Evolutionary conservation across 2,888 invertebrate species (phyloP).

Genomic region (Limnephilus marmoratus): DNA sequence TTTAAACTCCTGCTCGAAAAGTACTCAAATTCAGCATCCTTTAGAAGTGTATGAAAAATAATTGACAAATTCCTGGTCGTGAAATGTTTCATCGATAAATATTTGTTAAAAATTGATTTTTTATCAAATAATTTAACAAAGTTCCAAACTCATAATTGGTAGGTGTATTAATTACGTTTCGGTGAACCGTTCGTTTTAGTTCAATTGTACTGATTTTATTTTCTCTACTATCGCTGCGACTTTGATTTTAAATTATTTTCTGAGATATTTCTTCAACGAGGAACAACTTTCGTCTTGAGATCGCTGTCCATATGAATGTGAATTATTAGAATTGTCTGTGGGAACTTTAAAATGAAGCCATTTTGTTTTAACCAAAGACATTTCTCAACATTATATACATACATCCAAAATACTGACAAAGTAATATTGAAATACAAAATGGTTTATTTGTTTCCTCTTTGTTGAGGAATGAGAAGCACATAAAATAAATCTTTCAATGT

Average conservation of each 20-base stretch:
- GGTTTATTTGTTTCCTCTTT: neutral
- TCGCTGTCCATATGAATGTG: neutral
- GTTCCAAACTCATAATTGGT: neutral
- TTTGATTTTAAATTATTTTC: neutral
- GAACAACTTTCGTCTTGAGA: neutral
- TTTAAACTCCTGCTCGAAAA: neutral
- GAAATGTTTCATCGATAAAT: neutral
- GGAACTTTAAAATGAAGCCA: neutral
- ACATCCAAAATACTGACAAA: neutral
- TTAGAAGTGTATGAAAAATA: slow-evolving; percentile 1
- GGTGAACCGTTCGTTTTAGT: neutral
- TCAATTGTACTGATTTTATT: neutral
- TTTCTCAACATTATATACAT: neutral
- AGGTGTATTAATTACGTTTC: neutral
- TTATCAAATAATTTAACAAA: neutral
- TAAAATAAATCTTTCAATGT: neutral
- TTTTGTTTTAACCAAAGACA: too few species aligned
- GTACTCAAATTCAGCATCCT: neutral
- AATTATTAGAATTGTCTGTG: neutral
- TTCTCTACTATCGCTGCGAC: neutral
- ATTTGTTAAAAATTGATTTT: neutral
- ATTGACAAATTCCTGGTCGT: slow-evolving; percentile 33
- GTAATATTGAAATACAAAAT: neutral
- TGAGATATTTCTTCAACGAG: neutral
- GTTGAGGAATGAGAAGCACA: neutral